Base-by-base conservation (phyloP, 2,888 invertebrate species). In the Syritta pipiens region DNA sequence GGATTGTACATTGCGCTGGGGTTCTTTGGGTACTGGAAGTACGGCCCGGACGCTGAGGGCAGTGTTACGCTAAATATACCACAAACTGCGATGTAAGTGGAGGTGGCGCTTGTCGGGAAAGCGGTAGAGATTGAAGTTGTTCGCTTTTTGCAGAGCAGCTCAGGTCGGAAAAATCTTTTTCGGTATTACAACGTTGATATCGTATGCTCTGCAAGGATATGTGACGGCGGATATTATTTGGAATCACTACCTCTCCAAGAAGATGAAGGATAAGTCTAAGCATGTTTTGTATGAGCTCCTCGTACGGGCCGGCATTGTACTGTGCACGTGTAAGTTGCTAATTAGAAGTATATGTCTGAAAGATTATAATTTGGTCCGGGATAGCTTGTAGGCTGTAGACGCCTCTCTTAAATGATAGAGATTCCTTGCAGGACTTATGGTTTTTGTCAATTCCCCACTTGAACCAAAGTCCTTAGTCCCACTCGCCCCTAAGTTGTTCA, bases 171-270 rank as follows among this genome's bases (percentile, higher is more conserved):
- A 96, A 85, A 83, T 95, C 24, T 94, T 95, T 92, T 95, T 96
- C 68, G 95, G 95, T 0, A 89, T 95, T 0, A 95, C 95, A 12
- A 96, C 98, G 48, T 97, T 98, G 91, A 93, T 98, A 84, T 96
- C 98, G 0, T 99, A 98, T 90, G 94, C 96, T 28, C 91, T 99
- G n/a, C 98, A 99, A 89, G 97, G 99, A 88, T 99, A 98, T 90
- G 99, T 99, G 2, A 98, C 99, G 0, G 94, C 98, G 91, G 95
- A 96, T 84, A 97, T 99, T 72, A 94, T 98, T 82, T 98, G 97
- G 96, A 82, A 86, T 59, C 89, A 89, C 30, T 90, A 89, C 67
- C 82, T 90, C 37, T 88, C 88, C 37, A 97, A 96, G 83, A 93
- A 92, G 82, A 88, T 94, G 7, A 93, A 94, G 82, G 86, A 89